Evolutionary conservation across 2,888 invertebrate genomes (phyloP), one percentile per base, ranked within the genome.

Genomic region (Cataglyphis livida): DNA sequence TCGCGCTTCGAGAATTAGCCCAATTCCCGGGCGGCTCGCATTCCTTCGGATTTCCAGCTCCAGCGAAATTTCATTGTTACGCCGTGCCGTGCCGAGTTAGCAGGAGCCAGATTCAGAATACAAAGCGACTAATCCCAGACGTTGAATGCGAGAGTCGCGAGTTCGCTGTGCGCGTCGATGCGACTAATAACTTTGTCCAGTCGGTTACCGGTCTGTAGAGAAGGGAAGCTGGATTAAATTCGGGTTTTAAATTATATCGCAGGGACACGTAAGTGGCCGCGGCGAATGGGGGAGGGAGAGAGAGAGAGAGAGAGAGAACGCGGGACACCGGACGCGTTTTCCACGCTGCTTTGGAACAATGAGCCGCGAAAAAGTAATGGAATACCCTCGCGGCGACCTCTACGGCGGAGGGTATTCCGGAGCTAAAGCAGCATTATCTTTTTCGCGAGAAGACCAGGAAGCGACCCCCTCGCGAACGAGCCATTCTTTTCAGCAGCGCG

Each of bases 301-400:
- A 28, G 1, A 25, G 25, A 25, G 1, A 25, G 25, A 28, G 71
- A 76, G 68, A 74, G 81, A 83, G 81, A 83, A 38, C 82, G 18
- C 61, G 73, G 75, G 68, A 73, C 81, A 84, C 85, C 79, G 89
- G 82, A 66, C 62, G 87, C 87, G 76, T 85, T 87, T 87, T 85
- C 87, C 76, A 71, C 84, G 79, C 84, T 87, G 83, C 83, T 83
- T 89, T 83, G 82, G 90, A 90, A 90, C 90, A 90, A 90, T 88
- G 90, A 85, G 84, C 86, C 84, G 84, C 83, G 83, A 86, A 86
- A 90, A 90, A 88, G 90, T 88, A 90, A 90, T 90, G 90, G 90
- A 88, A 87, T 86, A 88, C 85, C 82, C 82, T 75, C 65, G 82
- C 79, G 71, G 75, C 54, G 62, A 65, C 81, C 66, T 35, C 0